Base-by-base conservation (phyloP, 2,113 vertebrate species). In the Struthio camelus region DNA sequence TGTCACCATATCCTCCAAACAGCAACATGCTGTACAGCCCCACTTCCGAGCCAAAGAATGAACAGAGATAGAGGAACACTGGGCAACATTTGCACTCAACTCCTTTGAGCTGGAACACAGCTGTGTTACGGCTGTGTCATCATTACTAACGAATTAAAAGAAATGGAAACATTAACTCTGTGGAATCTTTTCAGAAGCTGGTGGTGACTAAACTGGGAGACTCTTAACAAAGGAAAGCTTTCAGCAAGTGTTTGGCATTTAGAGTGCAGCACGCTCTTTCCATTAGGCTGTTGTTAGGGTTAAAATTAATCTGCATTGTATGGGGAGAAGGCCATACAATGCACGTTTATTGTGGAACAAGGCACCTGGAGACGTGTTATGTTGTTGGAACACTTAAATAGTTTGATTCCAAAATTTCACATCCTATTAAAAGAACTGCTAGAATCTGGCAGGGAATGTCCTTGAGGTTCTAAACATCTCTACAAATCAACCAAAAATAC, bases 131-230 rank as follows among this genome's bases (percentile, higher is more conserved):
- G 95, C 96, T 97, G 94, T 98, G 97, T 97, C 97, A 97, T 97
- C 97, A 93, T 5, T 97, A 97, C 66, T 1, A 93, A 93, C 7
- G 88, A 97, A 97, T 97, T 97, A 98, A 97, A 95, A 97, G 95
- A 95, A 97, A 97, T 97, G 97, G 98, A 98, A 98, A 98, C 97
- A 97, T 98, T 98, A 98, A 97, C 98, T 98, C 96, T 91, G 96
- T 96, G 95, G 97, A 97, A 96, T 97, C 97, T 97, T 98, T 98
- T 97, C 96, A 97, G 97, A 98, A 97, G 96, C 97, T 91, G 94
- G 93, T 95, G 94, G 97, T 95, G 96, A 97, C 86, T 89, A 97
- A 97, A 94, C 78, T 89, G 48, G 81, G 96, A 96, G 87, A 84
- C 19, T 1, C 88, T 90, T 90, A 89, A 98, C 98, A 98, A 98